Percentiles rank a stretch among this genome's conserved stretches.
phyloP scores from a whole-genome alignment of 2,797 vertebrate genomes.

The Coranthus polyacanthus region DNA sequence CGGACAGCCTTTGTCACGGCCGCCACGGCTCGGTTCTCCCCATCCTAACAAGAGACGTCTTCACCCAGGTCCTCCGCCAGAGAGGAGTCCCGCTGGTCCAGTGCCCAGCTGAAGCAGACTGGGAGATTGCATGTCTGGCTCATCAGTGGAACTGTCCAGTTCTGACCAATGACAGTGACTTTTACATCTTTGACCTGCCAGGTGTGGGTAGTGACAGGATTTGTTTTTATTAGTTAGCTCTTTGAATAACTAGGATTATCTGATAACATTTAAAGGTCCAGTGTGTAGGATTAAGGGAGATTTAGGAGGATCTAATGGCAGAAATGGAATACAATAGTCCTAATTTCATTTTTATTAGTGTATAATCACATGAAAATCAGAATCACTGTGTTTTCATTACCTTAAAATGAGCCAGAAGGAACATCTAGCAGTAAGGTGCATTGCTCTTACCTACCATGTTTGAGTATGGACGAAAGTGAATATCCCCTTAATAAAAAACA shows the following conservation, averaged over 20 bases:
- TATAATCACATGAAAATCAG: background rate
- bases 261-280: no score
- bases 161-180: constrained; percentile 94
- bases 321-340: no score
- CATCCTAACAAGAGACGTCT: constrained; percentile 87
- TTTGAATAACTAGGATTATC: background rate
- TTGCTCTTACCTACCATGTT: no score
- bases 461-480: no score
- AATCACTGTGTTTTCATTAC: no score
- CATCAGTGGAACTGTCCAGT: constrained; percentile 93
- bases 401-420: no score
- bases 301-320: no score
- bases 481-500: no score
- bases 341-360: background rate
- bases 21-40: constrained; percentile 86
- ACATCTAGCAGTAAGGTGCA: no score
- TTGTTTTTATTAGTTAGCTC: no score
- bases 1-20: constrained; percentile 83
- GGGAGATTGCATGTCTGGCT: constrained; percentile 92
- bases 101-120: constrained; percentile 93
- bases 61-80: constrained; percentile 88
- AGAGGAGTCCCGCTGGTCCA: constrained; percentile 89
- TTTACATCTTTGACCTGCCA: constrained; percentile 93
- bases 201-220: constrained; percentile 65
- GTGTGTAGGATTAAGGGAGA: no score